Percentiles rank a stretch among this genome's conserved stretches.
These are phyloP conservation scores for Heterotilapia buettikoferi DNA, from an alignment of 2,113 vertebrate genomes.

Conservation along the genomic window DNA sequence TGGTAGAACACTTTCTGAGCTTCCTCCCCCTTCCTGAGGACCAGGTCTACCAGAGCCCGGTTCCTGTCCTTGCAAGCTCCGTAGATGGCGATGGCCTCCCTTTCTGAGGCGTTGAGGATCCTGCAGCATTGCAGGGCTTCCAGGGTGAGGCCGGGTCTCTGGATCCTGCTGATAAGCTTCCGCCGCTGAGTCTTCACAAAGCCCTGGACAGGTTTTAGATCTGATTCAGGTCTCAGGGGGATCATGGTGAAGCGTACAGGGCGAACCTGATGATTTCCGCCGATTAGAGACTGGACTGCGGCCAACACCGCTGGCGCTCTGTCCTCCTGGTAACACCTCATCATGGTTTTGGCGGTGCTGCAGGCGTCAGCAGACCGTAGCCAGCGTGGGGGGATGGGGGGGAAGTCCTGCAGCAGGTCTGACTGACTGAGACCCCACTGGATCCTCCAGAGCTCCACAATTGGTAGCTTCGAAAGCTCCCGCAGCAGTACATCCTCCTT, in stretches of 20 bases:
- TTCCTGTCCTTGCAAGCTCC: background rate
- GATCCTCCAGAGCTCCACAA: background rate
- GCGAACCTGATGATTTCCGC: fast-evolving
- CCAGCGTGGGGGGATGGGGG: background rate
- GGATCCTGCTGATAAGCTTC: background rate
- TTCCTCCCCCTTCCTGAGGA: background rate
- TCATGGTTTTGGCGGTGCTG: background rate
- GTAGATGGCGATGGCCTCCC: background rate
- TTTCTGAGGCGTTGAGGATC: background rate
- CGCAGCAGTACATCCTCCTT: background rate
- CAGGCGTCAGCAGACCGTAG: background rate
- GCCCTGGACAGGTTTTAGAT: background rate
- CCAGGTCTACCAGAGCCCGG: background rate
- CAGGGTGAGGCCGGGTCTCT: background rate
- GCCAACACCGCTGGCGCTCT: background rate
- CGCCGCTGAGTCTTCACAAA: background rate
- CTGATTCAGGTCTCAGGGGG: background rate
- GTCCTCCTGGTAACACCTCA: background rate
- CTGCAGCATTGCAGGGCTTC: background rate
- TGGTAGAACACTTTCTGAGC: background rate
- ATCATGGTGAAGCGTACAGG: no score
- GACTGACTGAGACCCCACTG: background rate
- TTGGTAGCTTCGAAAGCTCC: background rate
- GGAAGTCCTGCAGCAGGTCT: background rate
- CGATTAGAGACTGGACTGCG: background rate